These are phyloP conservation scores for Rhea americana DNA, from an alignment of 2,113 vertebrate genomes.

Conservation along the genomic window DNA sequence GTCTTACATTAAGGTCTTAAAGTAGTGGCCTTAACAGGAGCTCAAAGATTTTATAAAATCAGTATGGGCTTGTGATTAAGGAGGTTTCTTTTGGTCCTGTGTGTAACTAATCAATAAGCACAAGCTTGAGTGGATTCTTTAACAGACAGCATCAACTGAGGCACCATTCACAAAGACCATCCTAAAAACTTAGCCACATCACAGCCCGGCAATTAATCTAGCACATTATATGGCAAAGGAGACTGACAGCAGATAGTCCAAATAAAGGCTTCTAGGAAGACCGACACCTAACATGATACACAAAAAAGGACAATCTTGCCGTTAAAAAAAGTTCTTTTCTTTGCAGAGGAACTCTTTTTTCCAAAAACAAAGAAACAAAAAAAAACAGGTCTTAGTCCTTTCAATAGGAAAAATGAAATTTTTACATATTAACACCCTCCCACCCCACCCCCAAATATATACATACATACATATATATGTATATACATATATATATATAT, in stretches of 20 bases:
- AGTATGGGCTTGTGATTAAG: neutral
- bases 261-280: neutral
- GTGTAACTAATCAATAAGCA: neutral
- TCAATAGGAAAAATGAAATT: accelerated
- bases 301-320: neutral
- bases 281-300: accelerated
- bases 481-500: too few relatives aligned
- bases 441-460: neutral
- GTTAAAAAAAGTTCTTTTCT: neutral
- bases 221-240: neutral
- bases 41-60: neutral
- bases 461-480: too few relatives aligned
- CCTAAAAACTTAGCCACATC: neutral
- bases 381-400: neutral
- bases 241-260: neutral
- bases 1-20: neutral
- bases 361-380: neutral
- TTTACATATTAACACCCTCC: neutral
- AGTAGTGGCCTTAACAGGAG: neutral
- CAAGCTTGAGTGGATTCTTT: neutral
- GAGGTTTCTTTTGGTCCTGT: neutral
- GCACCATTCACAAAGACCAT: neutral
- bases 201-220: neutral
- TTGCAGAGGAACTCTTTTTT: neutral
- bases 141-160: neutral